These are phyloP conservation scores for Drosophila putrida DNA, from an alignment of 2,888 invertebrate species.

Conservation along the genomic window DNA sequence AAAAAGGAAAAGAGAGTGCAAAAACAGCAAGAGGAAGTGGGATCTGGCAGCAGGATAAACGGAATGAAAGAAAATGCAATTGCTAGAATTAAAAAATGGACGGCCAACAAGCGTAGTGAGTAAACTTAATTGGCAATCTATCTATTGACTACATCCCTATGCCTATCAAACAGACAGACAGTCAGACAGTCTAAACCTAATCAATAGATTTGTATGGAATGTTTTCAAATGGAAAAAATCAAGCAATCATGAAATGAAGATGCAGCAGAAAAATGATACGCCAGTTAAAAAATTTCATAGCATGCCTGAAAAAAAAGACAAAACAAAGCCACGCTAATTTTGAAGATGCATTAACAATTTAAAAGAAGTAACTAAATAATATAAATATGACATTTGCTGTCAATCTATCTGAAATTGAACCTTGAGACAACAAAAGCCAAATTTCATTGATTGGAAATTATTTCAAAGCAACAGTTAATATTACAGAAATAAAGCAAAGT, in stretches of 20 bases:
- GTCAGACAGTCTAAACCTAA: neutral
- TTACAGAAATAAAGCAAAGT: neutral
- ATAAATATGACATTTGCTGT: conserved; percentile 3
- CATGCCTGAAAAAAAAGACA: neutral
- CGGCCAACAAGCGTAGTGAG: neutral
- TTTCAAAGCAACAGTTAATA: neutral
- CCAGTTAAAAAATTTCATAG: neutral
- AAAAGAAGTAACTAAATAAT: neutral
- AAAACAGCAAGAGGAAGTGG: neutral
- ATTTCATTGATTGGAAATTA: neutral
- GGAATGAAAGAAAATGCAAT: neutral
- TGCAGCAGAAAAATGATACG: neutral
- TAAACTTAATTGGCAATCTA: neutral
- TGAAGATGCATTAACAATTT: too few species aligned
- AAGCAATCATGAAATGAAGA: neutral
- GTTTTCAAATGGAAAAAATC: conserved; percentile 2
- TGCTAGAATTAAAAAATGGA: neutral
- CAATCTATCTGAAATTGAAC: neutral
- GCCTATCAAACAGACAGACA: conserved; percentile 1
- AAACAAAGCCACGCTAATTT: too few species aligned
- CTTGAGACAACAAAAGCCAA: neutral
- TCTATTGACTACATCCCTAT: neutral
- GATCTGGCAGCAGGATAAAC: neutral
- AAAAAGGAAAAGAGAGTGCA: too few species aligned
- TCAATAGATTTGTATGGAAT: neutral